A percentile compares a stretch with the other conserved stretches of the same genome.
These are phyloP conservation scores for Oryzias javanicus DNA, from an alignment of 2,113 vertebrate species.

Conservation along the genomic window DNA sequence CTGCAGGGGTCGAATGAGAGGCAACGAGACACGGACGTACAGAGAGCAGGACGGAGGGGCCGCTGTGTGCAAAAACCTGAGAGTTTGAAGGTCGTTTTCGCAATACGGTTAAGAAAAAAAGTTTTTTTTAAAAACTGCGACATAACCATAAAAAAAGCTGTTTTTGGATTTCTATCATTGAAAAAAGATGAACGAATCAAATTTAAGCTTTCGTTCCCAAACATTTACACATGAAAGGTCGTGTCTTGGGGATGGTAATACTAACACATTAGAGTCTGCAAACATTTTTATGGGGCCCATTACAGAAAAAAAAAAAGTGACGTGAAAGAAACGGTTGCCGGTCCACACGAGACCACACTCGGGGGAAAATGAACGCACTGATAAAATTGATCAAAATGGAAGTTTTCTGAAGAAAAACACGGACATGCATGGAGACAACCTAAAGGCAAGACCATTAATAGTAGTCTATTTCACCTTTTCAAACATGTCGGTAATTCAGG, in stretches of 20 bases:
- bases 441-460: too few species aligned
- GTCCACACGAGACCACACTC: too few species aligned
- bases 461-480: too few species aligned
- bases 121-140: neutral
- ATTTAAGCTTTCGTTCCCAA: neutral
- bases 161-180: neutral
- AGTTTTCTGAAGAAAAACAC: too few species aligned
- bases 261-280: neutral
- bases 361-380: too few species aligned
- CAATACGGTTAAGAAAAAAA: neutral
- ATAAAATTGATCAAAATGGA: too few species aligned
- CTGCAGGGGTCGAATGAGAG: constrained; percentile 44
- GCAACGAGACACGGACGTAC: constrained; percentile 14
- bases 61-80: neutral
- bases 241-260: neutral
- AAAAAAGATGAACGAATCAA: neutral
- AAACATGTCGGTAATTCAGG: too few species aligned
- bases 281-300: neutral
- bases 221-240: constrained; percentile 6
- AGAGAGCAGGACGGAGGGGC: neutral
- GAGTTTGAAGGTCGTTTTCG: neutral
- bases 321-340: neutral
- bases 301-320: neutral
- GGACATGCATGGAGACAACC: too few species aligned
- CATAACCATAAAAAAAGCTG: neutral